Conservation (phyloP, 2,113 vertebrate genomes). For the Pedetes capensis region DNA sequence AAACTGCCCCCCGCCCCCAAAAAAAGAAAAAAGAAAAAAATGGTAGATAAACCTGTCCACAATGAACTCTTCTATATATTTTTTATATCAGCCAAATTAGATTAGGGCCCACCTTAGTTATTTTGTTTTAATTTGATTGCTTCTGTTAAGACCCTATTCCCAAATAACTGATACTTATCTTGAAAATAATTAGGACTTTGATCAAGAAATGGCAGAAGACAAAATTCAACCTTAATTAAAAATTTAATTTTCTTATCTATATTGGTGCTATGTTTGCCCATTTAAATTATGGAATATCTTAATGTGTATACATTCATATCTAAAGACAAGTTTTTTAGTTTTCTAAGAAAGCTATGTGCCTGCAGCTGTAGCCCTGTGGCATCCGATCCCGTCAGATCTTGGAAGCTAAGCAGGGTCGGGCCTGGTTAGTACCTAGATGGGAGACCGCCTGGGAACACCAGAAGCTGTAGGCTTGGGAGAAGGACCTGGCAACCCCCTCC, state of each 20-base stretch:
- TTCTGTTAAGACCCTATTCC: background rate
- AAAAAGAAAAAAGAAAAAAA: too few relatives aligned
- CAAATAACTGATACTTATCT: background rate
- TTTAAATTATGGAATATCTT: background rate
- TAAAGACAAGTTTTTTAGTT: background rate
- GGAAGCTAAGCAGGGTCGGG: too few relatives aligned
- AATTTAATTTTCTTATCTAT: background rate
- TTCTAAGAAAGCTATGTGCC: background rate
- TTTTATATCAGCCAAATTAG: background rate
- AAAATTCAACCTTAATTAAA: background rate
- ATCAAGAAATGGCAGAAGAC: background rate
- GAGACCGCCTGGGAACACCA: too few relatives aligned
- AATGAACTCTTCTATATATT: background rate
- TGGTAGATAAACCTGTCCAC: background rate
- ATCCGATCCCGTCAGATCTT: too few relatives aligned
- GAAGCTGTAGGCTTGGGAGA: too few relatives aligned
- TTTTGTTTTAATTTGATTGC: background rate
- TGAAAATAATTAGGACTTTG: background rate
- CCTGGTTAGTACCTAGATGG: too few relatives aligned
- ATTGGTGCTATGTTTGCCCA: background rate
- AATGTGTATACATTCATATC: background rate
- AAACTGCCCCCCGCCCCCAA: too few relatives aligned
- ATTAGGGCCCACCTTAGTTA: background rate
- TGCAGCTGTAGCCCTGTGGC: too few relatives aligned
- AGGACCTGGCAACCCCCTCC: too few relatives aligned